Percentiles rank a stretch among this genome's conserved stretches.
These are phyloP conservation scores for Neoniphon sammara DNA, from an alignment of 2,797 vertebrate species.

Conservation along the genomic window DNA sequence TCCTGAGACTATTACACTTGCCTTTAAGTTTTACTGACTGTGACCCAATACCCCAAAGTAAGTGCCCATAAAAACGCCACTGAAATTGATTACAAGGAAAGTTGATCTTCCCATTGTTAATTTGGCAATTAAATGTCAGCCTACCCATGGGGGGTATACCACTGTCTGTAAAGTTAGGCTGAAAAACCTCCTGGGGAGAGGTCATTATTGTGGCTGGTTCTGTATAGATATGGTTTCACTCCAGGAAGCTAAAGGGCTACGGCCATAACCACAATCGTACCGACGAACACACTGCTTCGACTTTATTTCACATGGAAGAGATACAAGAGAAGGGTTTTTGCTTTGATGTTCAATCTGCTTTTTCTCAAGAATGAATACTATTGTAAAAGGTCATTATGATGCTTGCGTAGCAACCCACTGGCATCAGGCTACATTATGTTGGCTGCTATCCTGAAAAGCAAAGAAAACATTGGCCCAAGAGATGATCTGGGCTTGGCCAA, in stretches of 20 bases:
- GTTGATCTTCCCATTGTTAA: slow-evolving; percentile 72
- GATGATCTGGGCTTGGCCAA: slow-evolving; percentile 61
- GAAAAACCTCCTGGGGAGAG: slow-evolving; percentile 50
- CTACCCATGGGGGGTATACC: slow-evolving; percentile 47
- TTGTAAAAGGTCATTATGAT: slow-evolving; percentile 56
- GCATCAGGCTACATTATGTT: slow-evolving; percentile 58
- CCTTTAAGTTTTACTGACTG: slow-evolving; percentile 64
- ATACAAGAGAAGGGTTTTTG: slow-evolving; percentile 38
- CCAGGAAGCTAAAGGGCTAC: slow-evolving; percentile 50
- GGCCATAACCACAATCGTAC: slow-evolving; percentile 52
- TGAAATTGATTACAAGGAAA: slow-evolving; percentile 74
- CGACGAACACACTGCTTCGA: slow-evolving; percentile 39
- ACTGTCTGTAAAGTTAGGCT: slow-evolving; percentile 26
- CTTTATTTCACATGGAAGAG: slow-evolving; percentile 51
- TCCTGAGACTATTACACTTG: slow-evolving; percentile 58
- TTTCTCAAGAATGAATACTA: slow-evolving; percentile 60
- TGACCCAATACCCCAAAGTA: slow-evolving; percentile 65
- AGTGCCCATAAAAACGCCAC: slow-evolving; percentile 68
- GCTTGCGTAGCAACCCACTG: slow-evolving; percentile 62
- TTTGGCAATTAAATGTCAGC: slow-evolving; percentile 63
- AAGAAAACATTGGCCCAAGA: slow-evolving; percentile 65
- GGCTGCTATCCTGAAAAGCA: slow-evolving; percentile 58
- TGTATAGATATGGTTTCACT: slow-evolving; percentile 63
- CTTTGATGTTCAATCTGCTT: slow-evolving; percentile 59
- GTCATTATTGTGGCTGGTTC: slow-evolving; percentile 53